phyloP scores from a whole-genome alignment of 2,888 invertebrate species.

The Calliphora vomitoria region DNA sequence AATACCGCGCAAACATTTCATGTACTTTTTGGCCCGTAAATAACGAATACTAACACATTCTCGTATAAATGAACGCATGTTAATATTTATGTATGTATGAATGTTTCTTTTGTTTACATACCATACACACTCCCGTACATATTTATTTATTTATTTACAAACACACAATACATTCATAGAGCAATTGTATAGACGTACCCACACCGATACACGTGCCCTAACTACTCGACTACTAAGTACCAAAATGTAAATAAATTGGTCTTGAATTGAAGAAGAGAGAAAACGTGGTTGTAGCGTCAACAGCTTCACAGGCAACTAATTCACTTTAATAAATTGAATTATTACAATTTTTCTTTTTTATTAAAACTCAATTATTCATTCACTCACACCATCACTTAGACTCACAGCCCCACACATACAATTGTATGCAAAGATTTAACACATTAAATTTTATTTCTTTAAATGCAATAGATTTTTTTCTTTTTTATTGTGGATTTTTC shows the following conservation, averaged over 20 bases:
- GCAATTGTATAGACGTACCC: neutral
- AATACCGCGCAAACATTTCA: neutral
- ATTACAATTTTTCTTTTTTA: slow-evolving; percentile 31
- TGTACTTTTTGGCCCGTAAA: neutral
- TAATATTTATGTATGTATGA: too few relatives aligned
- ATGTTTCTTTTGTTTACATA: slow-evolving; percentile 1
- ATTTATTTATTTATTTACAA: neutral
- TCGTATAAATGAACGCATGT: too few relatives aligned
- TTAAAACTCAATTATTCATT: slow-evolving; percentile 34
- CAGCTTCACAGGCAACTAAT: slow-evolving; percentile 7
- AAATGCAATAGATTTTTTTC: slow-evolving; percentile 10
- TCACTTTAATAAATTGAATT: slow-evolving; percentile 41
- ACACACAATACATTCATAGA: neutral
- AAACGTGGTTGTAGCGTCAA: slow-evolving; percentile 11
- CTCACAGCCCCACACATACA: neutral
- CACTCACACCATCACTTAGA: neutral
- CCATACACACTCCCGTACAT: neutral
- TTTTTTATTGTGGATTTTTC: slow-evolving; percentile 20
- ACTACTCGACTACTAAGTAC: neutral
- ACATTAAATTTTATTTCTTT: slow-evolving; percentile 26
- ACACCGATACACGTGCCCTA: slow-evolving; percentile 10
- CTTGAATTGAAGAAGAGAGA: neutral
- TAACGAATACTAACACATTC: neutral
- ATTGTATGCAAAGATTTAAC: slow-evolving; percentile 17
- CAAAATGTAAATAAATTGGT: slow-evolving; percentile 41